Conservation (phyloP, 2,113 vertebrate species). For the Osmerus mordax region DNA sequence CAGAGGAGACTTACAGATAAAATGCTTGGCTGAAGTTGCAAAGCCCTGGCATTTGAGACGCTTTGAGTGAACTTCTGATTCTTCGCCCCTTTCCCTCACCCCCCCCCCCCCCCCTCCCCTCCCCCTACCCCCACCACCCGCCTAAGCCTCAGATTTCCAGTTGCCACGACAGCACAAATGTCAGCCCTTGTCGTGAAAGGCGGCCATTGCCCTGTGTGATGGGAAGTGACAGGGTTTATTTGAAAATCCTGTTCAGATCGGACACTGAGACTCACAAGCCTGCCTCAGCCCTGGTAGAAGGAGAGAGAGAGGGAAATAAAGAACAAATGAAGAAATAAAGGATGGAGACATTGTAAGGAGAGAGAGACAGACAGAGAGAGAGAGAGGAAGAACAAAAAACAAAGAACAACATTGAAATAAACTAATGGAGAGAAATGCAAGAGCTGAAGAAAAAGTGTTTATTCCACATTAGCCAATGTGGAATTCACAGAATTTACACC, state of each 20-base stretch:
- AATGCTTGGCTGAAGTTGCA: constrained; percentile 55
- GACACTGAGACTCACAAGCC: constrained; percentile 52
- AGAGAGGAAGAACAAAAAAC: not conserved
- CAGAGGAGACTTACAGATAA: constrained; percentile 11
- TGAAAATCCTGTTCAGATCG: constrained; percentile 63
- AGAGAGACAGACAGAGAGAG: not conserved
- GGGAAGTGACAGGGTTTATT: constrained; percentile 72
- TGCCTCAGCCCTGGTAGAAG: constrained; percentile 30
- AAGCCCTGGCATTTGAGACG: constrained; percentile 54
- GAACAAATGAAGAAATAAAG: constrained; percentile 20
- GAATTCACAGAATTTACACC: no score
- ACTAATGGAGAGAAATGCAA: not conserved
- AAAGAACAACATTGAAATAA: not conserved
- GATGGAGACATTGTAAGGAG: not conserved
- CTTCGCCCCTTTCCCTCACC: constrained; percentile 36
- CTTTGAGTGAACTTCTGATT: constrained; percentile 54
- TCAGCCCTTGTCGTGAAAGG: constrained; percentile 63
- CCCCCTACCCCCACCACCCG: constrained; percentile 4
- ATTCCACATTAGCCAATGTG: no score
- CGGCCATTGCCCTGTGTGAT: constrained; percentile 52
- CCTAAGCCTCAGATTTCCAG: constrained; percentile 65
- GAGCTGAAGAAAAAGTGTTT: no score
- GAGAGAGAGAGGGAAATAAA: constrained; percentile 3
- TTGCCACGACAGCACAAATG: constrained; percentile 74
- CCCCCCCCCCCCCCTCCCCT: constrained; percentile 26